phyloP scores from a whole-genome alignment of 92 coral and sea anemone genomes.

The Chrysogorgia sp. region DNA sequence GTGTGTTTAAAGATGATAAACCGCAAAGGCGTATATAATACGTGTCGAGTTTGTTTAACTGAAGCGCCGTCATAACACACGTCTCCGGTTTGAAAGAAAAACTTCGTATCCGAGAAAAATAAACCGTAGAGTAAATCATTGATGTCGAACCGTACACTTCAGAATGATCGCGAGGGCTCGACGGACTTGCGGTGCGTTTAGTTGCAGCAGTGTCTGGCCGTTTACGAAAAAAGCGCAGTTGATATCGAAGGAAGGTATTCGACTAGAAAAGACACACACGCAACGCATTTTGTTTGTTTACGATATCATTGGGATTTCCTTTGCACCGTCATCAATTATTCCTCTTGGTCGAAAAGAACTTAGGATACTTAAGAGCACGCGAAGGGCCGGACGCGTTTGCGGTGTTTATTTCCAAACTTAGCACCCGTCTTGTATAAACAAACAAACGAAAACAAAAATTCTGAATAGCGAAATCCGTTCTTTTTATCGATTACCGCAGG shows the following conservation, averaged over 20 bases:
- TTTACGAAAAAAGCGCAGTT: too few relatives aligned
- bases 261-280: not conserved
- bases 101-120: too few relatives aligned
- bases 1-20: constrained; percentile 13
- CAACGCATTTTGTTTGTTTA: constrained; percentile 23
- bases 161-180: too few relatives aligned
- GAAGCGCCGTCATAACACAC: constrained; percentile 10
- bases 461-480: constrained; percentile 12
- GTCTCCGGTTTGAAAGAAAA: not conserved
- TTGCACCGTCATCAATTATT: not conserved
- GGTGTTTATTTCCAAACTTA: constrained; percentile 27
- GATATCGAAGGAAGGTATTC: not conserved
- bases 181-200: too few relatives aligned
- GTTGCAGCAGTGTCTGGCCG: too few relatives aligned
- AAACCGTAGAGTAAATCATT: too few relatives aligned
- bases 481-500: constrained; percentile 21
- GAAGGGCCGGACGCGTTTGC: constrained; percentile 37
- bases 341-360: not conserved
- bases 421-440: constrained; percentile 27
- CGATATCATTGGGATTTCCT: not conserved
- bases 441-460: constrained; percentile 30
- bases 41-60: constrained; percentile 20
- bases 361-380: constrained; percentile 1
- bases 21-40: not conserved
- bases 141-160: too few relatives aligned